Conservation (phyloP, 2,888 invertebrate species). For the Mesorhabditis spiculigera region DNA sequence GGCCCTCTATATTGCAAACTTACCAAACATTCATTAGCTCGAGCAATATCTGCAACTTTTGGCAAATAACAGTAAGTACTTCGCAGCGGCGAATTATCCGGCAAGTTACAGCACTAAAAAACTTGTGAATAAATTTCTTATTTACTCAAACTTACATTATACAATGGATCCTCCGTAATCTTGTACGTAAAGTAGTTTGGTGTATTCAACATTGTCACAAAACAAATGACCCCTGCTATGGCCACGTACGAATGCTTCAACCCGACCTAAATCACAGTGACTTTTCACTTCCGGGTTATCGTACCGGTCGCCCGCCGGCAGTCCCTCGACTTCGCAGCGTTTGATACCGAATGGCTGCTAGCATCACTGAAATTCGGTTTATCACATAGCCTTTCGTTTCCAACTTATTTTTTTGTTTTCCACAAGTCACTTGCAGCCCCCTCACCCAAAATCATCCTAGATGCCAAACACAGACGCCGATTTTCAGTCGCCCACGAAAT, state of each 20-base stretch:
- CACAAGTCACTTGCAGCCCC: too few relatives aligned
- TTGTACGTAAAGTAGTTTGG: constrained; percentile 56
- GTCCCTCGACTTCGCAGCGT: constrained; percentile 52
- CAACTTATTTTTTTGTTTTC: neutral
- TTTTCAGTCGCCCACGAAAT: too few relatives aligned
- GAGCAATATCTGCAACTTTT: constrained; percentile 53
- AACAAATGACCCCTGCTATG: constrained; percentile 45
- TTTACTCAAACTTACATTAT: neutral
- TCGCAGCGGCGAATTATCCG: too few relatives aligned
- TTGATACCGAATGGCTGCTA: constrained; percentile 53
- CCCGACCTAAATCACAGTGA: constrained; percentile 34
- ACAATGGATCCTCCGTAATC: constrained; percentile 38
- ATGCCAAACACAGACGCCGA: too few relatives aligned
- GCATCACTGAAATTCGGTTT: constrained; percentile 42
- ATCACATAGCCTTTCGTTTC: constrained; percentile 7
- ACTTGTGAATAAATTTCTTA: constrained; percentile 5
- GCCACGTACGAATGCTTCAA: constrained; percentile 52
- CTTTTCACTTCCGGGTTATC: neutral
- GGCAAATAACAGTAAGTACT: constrained; percentile 44
- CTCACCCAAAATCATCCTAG: too few relatives aligned
- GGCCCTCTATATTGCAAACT: constrained; percentile 6
- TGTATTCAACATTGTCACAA: constrained; percentile 45
- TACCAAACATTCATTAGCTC: constrained; percentile 40
- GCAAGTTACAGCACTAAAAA: neutral
- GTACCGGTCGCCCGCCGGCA: constrained; percentile 43